phyloP scores from a whole-genome alignment of 2,113 vertebrate genomes.

The Calidris pugnax region DNA sequence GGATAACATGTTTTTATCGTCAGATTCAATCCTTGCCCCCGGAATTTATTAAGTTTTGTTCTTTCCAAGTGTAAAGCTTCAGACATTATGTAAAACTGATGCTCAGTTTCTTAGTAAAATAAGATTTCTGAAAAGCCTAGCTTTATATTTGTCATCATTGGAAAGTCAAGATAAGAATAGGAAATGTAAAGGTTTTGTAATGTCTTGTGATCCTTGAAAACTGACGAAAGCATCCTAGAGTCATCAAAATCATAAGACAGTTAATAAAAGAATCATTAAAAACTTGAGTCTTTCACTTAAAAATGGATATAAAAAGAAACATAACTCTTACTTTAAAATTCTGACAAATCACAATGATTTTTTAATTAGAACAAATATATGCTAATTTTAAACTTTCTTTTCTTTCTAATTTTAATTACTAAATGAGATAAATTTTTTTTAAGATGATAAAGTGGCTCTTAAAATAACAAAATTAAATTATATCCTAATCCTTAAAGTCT shows the following conservation, averaged over 20 bases:
- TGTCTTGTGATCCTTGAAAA: neutral
- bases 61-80: neutral
- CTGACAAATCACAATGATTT: neutral
- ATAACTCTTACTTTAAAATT: neutral
- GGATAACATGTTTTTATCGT: neutral
- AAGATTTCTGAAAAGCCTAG: neutral
- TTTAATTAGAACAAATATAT: neutral
- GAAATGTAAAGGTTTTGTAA: neutral
- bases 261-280: neutral
- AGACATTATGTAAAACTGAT: neutral
- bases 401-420: neutral
- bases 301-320: neutral
- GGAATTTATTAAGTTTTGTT: neutral
- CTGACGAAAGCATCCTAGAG: fast-evolving
- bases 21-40: neutral
- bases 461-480: neutral
- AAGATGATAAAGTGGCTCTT: neutral
- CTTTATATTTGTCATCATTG: neutral
- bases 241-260: neutral
- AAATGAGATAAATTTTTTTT: neutral
- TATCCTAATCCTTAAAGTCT: neutral
- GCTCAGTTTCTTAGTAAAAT: neutral
- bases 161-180: neutral
- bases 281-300: neutral
- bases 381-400: neutral